Conservation (phyloP, 2,888 invertebrate species). For the Drosophila prostipennis region DNA sequence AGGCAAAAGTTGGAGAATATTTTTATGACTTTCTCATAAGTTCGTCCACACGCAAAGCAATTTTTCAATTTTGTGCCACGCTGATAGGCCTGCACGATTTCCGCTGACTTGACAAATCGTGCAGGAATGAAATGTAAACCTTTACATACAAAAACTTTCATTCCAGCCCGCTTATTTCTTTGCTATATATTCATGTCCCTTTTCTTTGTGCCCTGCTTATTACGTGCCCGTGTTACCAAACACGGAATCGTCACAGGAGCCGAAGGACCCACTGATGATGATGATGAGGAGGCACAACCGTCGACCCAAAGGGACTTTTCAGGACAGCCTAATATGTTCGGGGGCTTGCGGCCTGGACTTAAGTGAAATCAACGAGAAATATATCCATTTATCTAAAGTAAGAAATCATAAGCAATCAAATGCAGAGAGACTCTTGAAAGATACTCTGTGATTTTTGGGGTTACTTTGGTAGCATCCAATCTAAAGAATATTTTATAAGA, state of each 20-base stretch:
- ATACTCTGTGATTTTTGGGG: constrained; percentile 8
- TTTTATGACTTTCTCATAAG: constrained; percentile 71
- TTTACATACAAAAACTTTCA: constrained; percentile 48
- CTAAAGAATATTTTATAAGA: too few species aligned
- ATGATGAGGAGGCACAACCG: constrained; percentile 66
- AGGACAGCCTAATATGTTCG: constrained; percentile 64
- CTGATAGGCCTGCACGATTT: constrained; percentile 79
- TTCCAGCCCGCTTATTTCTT: constrained; percentile 3
- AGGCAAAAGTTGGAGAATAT: constrained; percentile 48
- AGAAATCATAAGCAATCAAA: constrained; percentile 25
- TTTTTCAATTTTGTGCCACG: constrained; percentile 78
- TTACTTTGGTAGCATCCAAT: too few species aligned
- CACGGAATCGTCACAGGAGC: constrained; percentile 35
- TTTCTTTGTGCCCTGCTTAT: constrained; percentile 25
- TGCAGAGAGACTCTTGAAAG: constrained; percentile 4
- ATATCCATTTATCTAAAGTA: constrained; percentile 36
- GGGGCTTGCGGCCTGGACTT: constrained; percentile 64
- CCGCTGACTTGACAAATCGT: constrained; percentile 81
- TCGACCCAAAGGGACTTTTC: constrained; percentile 41
- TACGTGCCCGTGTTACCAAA: constrained; percentile 65
- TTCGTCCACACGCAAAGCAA: constrained; percentile 76
- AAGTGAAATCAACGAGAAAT: constrained; percentile 75
- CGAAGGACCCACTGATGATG: constrained; percentile 30
- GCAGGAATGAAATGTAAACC: constrained; percentile 75
- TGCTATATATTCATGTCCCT: constrained; percentile 21